Evolutionary conservation across 1,140 invertebrate genomes (phyloP).

Genomic region (Phocides pigmalion): DNA sequence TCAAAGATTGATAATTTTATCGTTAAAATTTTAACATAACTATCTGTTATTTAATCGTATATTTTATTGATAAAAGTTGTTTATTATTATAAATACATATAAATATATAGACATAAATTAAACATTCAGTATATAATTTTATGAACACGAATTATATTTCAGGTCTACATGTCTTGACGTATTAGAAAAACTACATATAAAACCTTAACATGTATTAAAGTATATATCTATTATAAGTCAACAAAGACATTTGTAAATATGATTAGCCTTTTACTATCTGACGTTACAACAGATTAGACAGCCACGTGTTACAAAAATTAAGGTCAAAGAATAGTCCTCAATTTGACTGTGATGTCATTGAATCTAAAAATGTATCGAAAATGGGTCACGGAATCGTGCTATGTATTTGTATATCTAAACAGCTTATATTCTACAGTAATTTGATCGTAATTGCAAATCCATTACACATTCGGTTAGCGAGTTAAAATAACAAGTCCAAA

Average conservation of each 20-base stretch:
- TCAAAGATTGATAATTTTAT: too few relatives aligned
- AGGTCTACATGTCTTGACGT: too few relatives aligned
- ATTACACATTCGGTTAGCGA: slow-evolving; percentile 1
- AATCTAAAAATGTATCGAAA: not conserved
- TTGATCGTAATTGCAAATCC: slow-evolving; percentile 11
- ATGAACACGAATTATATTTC: too few relatives aligned
- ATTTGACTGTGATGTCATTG: not conserved
- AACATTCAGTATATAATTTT: too few relatives aligned
- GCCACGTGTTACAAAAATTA: slow-evolving; percentile 12
- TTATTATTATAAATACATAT: too few relatives aligned
- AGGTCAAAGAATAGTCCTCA: slow-evolving; percentile 14
- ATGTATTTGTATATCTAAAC: not conserved
- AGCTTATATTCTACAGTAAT: not conserved
- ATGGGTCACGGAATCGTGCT: not conserved
- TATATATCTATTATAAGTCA: too few relatives aligned
- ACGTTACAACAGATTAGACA: slow-evolving; percentile 7
- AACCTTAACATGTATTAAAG: too few relatives aligned
- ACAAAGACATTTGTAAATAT: not conserved
- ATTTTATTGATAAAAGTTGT: too few relatives aligned
- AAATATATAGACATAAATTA: too few relatives aligned
- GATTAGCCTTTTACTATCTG: not conserved
- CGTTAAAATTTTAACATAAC: too few relatives aligned
- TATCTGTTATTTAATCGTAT: too few relatives aligned
- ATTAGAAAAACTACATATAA: too few relatives aligned
- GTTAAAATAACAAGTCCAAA: slow-evolving; percentile 13